phyloP scores from a whole-genome alignment of 92 coral and sea anemone species.

The Parazoanthus atlanticus region DNA sequence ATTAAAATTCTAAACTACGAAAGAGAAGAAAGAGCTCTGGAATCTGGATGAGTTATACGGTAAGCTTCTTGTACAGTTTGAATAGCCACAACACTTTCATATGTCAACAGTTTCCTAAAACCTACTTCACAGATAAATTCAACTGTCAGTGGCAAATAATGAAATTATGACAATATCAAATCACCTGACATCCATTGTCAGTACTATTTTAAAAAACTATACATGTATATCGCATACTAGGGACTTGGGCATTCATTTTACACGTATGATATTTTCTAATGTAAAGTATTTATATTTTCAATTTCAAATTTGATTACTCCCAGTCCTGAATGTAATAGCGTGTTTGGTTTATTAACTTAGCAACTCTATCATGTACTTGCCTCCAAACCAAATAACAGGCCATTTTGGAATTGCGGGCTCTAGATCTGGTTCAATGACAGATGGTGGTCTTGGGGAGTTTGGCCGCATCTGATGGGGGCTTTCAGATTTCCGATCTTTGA shows the following conservation, averaged over 20 bases:
- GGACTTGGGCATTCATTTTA: no score
- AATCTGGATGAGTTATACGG: no score
- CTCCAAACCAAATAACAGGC: slow-evolving; percentile 84
- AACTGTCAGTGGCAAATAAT: neutral
- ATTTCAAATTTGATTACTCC: neutral
- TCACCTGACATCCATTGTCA: neutral
- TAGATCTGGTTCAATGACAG: slow-evolving; percentile 53
- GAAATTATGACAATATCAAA: slow-evolving; percentile 7
- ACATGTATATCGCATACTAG: neutral
- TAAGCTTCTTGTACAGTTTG: neutral
- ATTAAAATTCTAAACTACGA: no score
- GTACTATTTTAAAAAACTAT: neutral
- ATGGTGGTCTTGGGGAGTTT: slow-evolving; percentile 57
- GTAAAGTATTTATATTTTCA: no score
- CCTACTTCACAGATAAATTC: neutral
- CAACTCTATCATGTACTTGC: slow-evolving; percentile 56
- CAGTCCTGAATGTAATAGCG: neutral
- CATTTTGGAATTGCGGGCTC: slow-evolving; percentile 56
- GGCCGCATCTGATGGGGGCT: slow-evolving; percentile 63
- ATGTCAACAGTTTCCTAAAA: neutral
- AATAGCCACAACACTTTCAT: neutral
- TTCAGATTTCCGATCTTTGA: slow-evolving; percentile 47
- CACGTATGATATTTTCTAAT: no score
- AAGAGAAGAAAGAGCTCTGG: no score
- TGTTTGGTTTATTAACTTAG: slow-evolving; percentile 14